A percentile compares a stretch with the other conserved stretches of the same genome.
Conservation (phyloP, 2,113 vertebrate species). For the Lagopus leucura region DNA sequence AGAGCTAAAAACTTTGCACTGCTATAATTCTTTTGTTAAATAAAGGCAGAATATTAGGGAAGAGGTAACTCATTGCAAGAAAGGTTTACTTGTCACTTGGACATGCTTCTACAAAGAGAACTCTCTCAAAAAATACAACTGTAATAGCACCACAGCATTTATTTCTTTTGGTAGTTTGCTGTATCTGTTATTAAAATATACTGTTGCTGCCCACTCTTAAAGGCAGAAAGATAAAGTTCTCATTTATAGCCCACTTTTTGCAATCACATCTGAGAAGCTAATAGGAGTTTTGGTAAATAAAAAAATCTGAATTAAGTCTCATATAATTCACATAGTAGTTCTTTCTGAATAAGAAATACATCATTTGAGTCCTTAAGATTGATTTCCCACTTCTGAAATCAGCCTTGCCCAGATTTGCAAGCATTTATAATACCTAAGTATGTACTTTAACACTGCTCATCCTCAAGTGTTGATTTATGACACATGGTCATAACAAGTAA, state of each 20-base stretch:
- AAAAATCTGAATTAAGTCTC: background rate
- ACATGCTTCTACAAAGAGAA: background rate
- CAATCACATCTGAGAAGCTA: background rate
- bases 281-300: background rate
- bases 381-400: background rate
- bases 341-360: background rate
- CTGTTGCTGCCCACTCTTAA: background rate
- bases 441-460: background rate
- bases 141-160: background rate
- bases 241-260: background rate
- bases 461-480: constrained; percentile 1
- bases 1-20: constrained; percentile 11
- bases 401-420: background rate
- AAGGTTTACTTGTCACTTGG: background rate
- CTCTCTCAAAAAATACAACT: background rate
- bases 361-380: background rate
- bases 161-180: background rate
- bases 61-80: background rate
- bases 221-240: background rate
- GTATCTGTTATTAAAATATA: background rate
- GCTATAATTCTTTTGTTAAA: background rate
- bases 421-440: background rate
- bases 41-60: background rate
- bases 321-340: background rate
- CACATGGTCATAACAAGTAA: background rate